A percentile compares a stretch with the other conserved stretches of the same genome.
These are phyloP conservation scores for Phataginus tricuspis DNA, from an alignment of 2,797 vertebrate genomes.

Conservation along the genomic window DNA sequence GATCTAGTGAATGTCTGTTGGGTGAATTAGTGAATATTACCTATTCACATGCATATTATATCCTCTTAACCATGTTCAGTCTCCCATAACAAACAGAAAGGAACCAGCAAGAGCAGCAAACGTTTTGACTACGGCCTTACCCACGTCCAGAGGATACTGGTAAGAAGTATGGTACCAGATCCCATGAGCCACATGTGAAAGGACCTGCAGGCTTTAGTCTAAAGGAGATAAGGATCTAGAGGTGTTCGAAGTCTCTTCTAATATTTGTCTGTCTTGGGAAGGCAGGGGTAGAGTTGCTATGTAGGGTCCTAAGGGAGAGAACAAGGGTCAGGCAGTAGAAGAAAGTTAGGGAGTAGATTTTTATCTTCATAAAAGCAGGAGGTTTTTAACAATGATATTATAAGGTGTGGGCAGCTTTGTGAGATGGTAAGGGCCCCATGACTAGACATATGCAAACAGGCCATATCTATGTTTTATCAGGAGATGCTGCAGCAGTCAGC, in stretches of 20 bases:
- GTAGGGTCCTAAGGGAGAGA: background rate
- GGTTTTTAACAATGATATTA: background rate
- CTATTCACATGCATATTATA: background rate
- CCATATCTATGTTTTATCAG: background rate
- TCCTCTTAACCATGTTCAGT: background rate
- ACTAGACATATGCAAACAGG: background rate
- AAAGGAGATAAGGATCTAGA: background rate
- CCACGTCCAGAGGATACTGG: background rate
- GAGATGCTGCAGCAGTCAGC: background rate
- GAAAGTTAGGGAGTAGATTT: background rate
- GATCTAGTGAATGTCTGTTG: background rate
- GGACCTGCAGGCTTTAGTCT: background rate
- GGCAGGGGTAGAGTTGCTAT: background rate
- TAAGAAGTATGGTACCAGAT: background rate
- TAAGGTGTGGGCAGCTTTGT: background rate
- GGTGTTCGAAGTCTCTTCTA: background rate
- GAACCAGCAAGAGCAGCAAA: background rate
- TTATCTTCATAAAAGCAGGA: constrained; percentile 47
- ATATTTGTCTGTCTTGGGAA: background rate
- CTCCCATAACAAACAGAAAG: background rate
- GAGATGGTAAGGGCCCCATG: background rate
- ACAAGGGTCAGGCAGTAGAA: background rate
- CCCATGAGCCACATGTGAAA: background rate
- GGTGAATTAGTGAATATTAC: background rate
- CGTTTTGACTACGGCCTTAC: background rate